A percentile compares a stretch with the other conserved stretches of the same genome.
Conservation (phyloP, 2,797 vertebrate species). For the Sebastes iracundus region DNA sequence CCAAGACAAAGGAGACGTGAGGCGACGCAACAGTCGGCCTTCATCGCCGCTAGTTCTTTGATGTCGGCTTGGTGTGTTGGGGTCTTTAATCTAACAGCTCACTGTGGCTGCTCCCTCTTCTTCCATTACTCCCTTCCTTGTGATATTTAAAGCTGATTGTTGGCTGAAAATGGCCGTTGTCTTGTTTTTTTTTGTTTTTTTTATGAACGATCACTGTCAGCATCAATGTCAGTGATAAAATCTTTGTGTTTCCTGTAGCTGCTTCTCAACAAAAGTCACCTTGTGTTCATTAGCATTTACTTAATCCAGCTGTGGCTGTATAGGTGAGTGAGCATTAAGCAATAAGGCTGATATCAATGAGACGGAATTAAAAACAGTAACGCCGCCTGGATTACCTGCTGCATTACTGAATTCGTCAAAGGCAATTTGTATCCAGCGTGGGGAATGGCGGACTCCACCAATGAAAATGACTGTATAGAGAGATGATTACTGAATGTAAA, state of each 20-base stretch:
- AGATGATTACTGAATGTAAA: slow-evolving; percentile 3
- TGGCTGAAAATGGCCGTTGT: neutral
- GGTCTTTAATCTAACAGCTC: neutral
- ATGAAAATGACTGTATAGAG: neutral
- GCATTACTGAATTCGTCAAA: neutral
- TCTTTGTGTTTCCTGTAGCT: neutral
- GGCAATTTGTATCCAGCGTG: neutral
- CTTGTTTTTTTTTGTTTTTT: neutral
- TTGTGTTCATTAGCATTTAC: neutral
- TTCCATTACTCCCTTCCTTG: neutral
- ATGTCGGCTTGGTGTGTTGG: no score
- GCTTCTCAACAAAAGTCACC: neutral
- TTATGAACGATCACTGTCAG: neutral
- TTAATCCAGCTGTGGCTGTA: neutral
- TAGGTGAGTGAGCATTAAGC: neutral
- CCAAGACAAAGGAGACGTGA: no score
- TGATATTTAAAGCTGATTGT: neutral
- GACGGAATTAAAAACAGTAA: neutral
- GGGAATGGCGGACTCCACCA: neutral
- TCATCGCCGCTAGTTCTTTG: no score
- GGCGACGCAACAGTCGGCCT: no score
- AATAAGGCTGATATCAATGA: neutral
- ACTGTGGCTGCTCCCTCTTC: neutral
- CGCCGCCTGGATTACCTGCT: neutral
- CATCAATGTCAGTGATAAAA: neutral